Evolutionary conservation across 2,797 vertebrate species (phyloP).

Genomic region (Cyclopterus lumpus): DNA sequence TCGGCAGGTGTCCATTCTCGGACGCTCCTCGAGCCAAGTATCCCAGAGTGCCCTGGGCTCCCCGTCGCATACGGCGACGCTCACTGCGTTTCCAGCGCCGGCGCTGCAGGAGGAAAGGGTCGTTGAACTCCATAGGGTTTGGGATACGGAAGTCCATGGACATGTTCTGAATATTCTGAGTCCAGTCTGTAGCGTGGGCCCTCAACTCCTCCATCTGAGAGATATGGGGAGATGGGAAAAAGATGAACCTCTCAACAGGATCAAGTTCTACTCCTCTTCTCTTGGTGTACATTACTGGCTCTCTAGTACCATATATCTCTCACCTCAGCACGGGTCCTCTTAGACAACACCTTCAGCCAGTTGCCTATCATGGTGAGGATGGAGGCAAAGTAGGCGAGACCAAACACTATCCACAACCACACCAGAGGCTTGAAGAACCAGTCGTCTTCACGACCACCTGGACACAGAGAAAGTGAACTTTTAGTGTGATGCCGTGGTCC

Average conservation of each 20-base stretch:
- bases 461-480: conserved; percentile 15
- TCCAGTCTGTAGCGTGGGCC: conserved; percentile 94
- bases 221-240: neutral
- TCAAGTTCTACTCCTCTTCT: neutral
- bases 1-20: conserved; percentile 81
- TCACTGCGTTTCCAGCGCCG: conserved; percentile 83
- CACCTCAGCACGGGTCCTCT: conserved; percentile 92
- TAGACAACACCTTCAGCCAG: conserved; percentile 90
- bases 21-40: conserved; percentile 60
- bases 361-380: conserved; percentile 94
- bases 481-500: neutral
- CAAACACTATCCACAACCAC: conserved; percentile 94
- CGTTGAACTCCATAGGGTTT: conserved; percentile 85
- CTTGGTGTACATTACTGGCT: neutral
- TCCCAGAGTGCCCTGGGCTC: conserved; percentile 75
- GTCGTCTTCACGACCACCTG: conserved; percentile 78
- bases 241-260: neutral
- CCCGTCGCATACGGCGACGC: conserved; percentile 77
- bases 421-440: conserved; percentile 90
- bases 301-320: conserved; percentile 5
- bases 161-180: conserved; percentile 90
- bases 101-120: conserved; percentile 86
- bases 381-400: conserved; percentile 93
- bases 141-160: conserved; percentile 85
- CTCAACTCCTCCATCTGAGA: conserved; percentile 92